Evolutionary conservation across 2,113 vertebrate genomes (phyloP).

Genomic region (Theropithecus gelada): DNA sequence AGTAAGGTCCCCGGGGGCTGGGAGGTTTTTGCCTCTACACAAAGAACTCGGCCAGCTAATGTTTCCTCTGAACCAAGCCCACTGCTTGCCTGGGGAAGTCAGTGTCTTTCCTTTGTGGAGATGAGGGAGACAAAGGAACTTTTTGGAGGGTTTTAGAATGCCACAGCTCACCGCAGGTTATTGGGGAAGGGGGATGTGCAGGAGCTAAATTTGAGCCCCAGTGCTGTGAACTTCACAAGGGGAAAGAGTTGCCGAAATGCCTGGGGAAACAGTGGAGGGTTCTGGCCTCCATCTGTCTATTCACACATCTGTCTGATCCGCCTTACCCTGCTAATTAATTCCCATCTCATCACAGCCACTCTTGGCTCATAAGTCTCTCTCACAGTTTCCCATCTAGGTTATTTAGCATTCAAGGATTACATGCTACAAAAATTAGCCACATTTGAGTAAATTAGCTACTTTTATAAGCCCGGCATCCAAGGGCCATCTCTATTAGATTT

Average conservation of each 20-base stretch:
- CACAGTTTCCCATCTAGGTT: neutral
- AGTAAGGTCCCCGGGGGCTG: neutral
- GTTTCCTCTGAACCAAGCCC: neutral
- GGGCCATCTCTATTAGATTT: neutral
- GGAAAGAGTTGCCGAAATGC: neutral
- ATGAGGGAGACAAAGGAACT: slow-evolving; percentile 48
- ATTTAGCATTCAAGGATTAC: neutral
- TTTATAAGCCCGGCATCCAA: neutral
- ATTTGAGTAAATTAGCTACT: neutral
- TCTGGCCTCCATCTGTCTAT: neutral
- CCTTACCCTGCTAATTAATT: slow-evolving; percentile 31
- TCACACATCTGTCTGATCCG: neutral
- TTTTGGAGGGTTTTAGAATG: neutral
- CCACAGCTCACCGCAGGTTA: neutral
- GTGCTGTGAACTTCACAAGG: neutral
- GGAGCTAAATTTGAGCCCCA: neutral
- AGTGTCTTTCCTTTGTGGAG: neutral
- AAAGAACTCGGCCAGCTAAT: slow-evolving; percentile 27
- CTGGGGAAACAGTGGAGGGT: neutral
- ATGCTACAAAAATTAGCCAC: neutral
- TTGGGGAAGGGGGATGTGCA: neutral
- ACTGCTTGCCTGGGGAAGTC: neutral
- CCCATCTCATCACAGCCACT: neutral
- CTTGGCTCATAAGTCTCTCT: neutral
- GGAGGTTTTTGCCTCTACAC: neutral